A percentile compares a stretch with the other conserved stretches of the same genome.
Evolutionary conservation across 1,140 invertebrate species (phyloP).

Genomic region (Catajapyx aquilonaris): DNA sequence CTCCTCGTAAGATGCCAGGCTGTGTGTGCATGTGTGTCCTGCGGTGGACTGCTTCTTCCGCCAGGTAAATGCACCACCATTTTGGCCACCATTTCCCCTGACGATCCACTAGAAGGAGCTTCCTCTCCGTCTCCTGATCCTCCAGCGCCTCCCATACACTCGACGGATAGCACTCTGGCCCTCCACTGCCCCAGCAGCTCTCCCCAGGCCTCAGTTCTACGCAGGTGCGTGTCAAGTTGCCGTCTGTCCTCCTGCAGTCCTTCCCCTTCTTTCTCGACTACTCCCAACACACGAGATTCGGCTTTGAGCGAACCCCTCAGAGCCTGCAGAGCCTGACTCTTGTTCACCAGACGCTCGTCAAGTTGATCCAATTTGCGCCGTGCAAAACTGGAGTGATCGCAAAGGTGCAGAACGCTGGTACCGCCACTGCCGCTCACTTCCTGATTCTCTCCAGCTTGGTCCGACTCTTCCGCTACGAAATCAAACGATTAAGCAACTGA

Average conservation of each 20-base stretch:
- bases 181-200: conserved; percentile 70
- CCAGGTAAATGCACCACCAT: no score
- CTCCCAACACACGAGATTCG: conserved; percentile 46
- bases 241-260: conserved; percentile 52
- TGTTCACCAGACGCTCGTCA: conserved; percentile 54
- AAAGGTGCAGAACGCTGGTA: conserved; percentile 37
- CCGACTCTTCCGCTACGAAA: no score
- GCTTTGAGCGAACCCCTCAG: conserved; percentile 49
- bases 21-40: no score
- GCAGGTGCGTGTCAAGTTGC: conserved; percentile 57
- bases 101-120: no score
- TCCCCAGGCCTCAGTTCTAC: conserved; percentile 70
- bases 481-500: no score
- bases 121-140: no score
- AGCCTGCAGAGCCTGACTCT: conserved; percentile 58
- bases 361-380: conserved; percentile 56
- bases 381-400: conserved; percentile 64
- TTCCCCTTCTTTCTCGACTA: conserved; percentile 61
- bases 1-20: conserved; percentile 68
- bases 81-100: no score
- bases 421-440: conserved; percentile 23
- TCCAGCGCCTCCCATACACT: no score
- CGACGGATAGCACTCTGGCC: conserved; percentile 55
- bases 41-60: no score
- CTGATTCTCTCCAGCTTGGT: no score